phyloP scores from a whole-genome alignment of 2,113 vertebrate species.

The Triplophysa rosa region DNA sequence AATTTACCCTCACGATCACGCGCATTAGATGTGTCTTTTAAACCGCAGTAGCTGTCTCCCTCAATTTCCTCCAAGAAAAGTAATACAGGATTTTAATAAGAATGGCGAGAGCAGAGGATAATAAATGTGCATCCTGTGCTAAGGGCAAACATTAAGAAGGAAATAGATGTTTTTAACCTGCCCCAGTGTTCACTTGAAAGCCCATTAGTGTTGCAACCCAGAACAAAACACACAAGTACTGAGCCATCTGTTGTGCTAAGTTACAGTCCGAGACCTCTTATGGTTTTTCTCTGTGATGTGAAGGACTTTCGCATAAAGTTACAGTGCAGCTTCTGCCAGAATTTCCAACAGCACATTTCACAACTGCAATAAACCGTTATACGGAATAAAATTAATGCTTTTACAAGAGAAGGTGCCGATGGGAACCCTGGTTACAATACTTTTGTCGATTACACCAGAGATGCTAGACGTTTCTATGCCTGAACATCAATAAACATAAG shows the following conservation, averaged over 20 bases:
- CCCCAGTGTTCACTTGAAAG: slow-evolving; percentile 12
- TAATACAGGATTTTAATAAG: background rate
- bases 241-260: slow-evolving; percentile 36
- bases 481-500: background rate
- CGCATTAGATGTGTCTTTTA: background rate
- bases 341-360: slow-evolving; percentile 36
- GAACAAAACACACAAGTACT: slow-evolving; percentile 15
- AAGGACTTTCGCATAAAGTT: slow-evolving; percentile 26
- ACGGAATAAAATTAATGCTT: slow-evolving; percentile 39
- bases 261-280: background rate
- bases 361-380: slow-evolving; percentile 16
- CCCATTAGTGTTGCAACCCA: slow-evolving; percentile 40
- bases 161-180: slow-evolving; percentile 30
- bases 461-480: background rate
- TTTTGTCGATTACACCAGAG: background rate
- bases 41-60: background rate
- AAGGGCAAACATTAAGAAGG: slow-evolving; percentile 9
- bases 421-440: slow-evolving; percentile 22
- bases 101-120: background rate
- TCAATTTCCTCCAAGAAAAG: background rate
- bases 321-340: slow-evolving; percentile 2
- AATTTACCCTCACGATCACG: background rate
- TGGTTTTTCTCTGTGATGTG: background rate
- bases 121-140: slow-evolving; percentile 31
- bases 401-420: slow-evolving; percentile 26